phyloP scores from a whole-genome alignment of 1,140 invertebrate genomes.

The Papilio helenus region DNA sequence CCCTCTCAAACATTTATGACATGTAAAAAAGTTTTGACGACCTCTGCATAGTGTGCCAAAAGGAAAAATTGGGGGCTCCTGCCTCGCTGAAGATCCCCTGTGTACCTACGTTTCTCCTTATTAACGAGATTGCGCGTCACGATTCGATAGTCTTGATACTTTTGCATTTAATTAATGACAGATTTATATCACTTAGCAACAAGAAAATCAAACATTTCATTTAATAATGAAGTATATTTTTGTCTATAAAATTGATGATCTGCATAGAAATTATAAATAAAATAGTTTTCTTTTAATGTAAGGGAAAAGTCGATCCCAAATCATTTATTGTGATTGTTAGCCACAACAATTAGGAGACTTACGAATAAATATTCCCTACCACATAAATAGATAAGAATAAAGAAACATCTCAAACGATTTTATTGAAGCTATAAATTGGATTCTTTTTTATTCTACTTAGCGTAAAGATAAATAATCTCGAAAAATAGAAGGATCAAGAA shows the following conservation, averaged over 20 bases:
- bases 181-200: not conserved
- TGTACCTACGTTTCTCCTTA: conserved; percentile 56
- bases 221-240: not conserved
- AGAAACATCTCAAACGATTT: too few species aligned
- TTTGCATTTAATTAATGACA: conserved; percentile 2
- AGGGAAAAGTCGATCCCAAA: too few species aligned
- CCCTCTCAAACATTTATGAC: conserved; percentile 43
- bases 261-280: too few species aligned
- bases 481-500: conserved; percentile 45
- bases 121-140: conserved; percentile 51
- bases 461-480: not conserved
- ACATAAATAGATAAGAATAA: too few species aligned
- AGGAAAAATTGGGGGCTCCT: conserved; percentile 49
- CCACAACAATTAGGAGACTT: too few species aligned
- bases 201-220: not conserved
- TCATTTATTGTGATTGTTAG: too few species aligned
- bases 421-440: too few species aligned
- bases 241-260: too few species aligned
- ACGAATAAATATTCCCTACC: too few species aligned
- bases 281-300: too few species aligned
- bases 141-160: conserved; percentile 44
- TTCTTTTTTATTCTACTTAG: too few species aligned
- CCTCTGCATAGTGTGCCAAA: conserved; percentile 44
- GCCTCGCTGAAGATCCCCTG: conserved; percentile 48
- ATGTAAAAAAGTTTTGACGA: conserved; percentile 46